phyloP scores from a whole-genome alignment of 92 coral and sea anemone species.

The Phenganax stokvisi region DNA sequence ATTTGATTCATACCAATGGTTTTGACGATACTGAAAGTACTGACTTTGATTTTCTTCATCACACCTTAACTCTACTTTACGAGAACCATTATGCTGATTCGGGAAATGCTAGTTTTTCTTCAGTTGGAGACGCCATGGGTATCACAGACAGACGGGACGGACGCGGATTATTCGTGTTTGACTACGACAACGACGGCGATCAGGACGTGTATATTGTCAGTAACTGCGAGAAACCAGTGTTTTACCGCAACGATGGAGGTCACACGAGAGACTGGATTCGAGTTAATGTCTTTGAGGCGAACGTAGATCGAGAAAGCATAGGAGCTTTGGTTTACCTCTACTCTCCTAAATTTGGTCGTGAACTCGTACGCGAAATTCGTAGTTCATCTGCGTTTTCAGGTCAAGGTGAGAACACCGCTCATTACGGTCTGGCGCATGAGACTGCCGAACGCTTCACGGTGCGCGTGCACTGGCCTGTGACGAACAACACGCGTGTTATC shows the following conservation, averaged over 20 bases:
- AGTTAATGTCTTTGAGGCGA: slow-evolving; percentile 77
- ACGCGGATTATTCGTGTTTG: slow-evolving; percentile 83
- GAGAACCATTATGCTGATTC: slow-evolving; percentile 66
- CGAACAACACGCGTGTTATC: slow-evolving; percentile 90
- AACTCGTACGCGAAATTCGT: slow-evolving; percentile 70
- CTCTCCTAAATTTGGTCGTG: slow-evolving; percentile 67
- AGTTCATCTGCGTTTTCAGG: slow-evolving; percentile 71
- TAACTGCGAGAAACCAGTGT: slow-evolving; percentile 72
- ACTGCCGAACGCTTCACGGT: slow-evolving; percentile 65
- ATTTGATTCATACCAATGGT: slow-evolving; percentile 88
- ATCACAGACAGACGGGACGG: slow-evolving; percentile 81
- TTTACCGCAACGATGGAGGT: slow-evolving; percentile 85
- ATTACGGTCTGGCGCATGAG: slow-evolving; percentile 81
- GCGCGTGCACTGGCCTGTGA: slow-evolving; percentile 89
- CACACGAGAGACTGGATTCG: slow-evolving; percentile 80
- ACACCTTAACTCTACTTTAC: slow-evolving; percentile 72
- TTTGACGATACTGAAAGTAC: slow-evolving; percentile 95
- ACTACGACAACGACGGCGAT: slow-evolving; percentile 95
- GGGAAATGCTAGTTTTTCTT: slow-evolving; percentile 56
- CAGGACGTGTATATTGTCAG: slow-evolving; percentile 76
- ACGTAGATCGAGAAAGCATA: slow-evolving; percentile 68
- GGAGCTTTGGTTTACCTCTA: slow-evolving; percentile 83
- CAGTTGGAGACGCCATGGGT: slow-evolving; percentile 65
- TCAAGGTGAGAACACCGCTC: slow-evolving; percentile 79
- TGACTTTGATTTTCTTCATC: slow-evolving; percentile 91